Percentiles rank a stretch among this genome's conserved stretches.
phyloP scores from a whole-genome alignment of 2,888 invertebrate genomes.

The Chaetoderma sp. region DNA sequence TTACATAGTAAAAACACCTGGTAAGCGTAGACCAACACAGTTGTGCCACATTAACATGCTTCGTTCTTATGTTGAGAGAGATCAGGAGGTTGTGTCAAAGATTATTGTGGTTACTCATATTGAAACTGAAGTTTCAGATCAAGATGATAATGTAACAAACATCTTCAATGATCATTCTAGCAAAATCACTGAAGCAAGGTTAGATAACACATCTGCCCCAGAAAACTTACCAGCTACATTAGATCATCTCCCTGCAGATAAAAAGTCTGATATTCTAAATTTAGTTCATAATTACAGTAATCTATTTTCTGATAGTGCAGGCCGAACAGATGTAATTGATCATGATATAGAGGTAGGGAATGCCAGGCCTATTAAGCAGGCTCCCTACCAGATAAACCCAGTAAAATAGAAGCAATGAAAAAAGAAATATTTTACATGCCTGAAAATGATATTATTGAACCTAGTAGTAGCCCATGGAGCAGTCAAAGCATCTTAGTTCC shows the following conservation, averaged over 20 bases:
- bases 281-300: conserved; percentile 4
- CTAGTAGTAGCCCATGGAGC: conserved; percentile 36
- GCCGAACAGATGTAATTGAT: not conserved
- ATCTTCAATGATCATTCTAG: no score
- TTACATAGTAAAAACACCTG: no score
- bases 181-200: no score
- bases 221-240: not conserved
- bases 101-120: no score
- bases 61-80: no score
- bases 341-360: conserved; percentile 23
- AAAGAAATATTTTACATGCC: conserved; percentile 38
- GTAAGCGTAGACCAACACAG: no score
- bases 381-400: conserved; percentile 14
- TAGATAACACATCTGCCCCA: no score
- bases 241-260: not conserved
- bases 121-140: no score
- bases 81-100: no score
- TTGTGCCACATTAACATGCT: no score
- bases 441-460: conserved; percentile 43
- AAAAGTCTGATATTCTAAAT: not conserved
- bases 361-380: conserved; percentile 19
- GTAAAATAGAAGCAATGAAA: conserved; percentile 10
- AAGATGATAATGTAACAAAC: no score
- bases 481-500: conserved; percentile 39
- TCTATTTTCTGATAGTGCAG: conserved; percentile 19